Percentiles rank a stretch among this genome's conserved stretches.
phyloP scores from a whole-genome alignment of 1,140 invertebrate genomes.

The Globodera ellingtonae region DNA sequence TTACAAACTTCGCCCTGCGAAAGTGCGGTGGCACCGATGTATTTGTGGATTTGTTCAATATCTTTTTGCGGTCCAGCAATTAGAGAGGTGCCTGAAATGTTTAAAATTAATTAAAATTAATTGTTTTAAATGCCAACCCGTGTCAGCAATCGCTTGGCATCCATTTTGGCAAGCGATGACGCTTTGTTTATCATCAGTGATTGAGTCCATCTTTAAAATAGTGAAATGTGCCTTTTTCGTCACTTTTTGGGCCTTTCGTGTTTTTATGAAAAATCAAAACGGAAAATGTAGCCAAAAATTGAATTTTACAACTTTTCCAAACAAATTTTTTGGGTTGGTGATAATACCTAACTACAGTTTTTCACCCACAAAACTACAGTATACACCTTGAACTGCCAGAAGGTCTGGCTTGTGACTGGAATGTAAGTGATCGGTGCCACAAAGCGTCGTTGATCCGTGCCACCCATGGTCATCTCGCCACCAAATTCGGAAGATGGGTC shows the following conservation, averaged over 20 bases:
- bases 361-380: neutral
- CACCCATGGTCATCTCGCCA: constrained; percentile 67
- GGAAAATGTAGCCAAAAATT: too few relatives aligned
- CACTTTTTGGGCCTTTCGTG: neutral
- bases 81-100: constrained; percentile 76
- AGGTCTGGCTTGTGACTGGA: constrained; percentile 81
- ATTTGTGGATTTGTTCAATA: constrained; percentile 78
- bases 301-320: too few relatives aligned
- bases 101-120: neutral
- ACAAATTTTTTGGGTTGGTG: too few relatives aligned
- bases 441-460: constrained; percentile 73
- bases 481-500: constrained; percentile 60
- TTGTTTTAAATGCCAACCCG: constrained; percentile 70
- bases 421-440: constrained; percentile 87
- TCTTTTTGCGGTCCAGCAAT: constrained; percentile 90
- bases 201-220: constrained; percentile 11
- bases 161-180: constrained; percentile 59
- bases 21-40: constrained; percentile 70
- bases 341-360: neutral
- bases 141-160: constrained; percentile 83
- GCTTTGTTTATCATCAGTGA: constrained; percentile 1
- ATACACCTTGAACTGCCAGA: constrained; percentile 94
- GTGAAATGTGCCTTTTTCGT: too few relatives aligned
- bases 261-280: too few relatives aligned
- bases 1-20: constrained; percentile 52